Evolutionary conservation across 2,113 vertebrate genomes (phyloP), one percentile per base, ranked within the genome.

Genomic region (Oophaga pumilio): DNA sequence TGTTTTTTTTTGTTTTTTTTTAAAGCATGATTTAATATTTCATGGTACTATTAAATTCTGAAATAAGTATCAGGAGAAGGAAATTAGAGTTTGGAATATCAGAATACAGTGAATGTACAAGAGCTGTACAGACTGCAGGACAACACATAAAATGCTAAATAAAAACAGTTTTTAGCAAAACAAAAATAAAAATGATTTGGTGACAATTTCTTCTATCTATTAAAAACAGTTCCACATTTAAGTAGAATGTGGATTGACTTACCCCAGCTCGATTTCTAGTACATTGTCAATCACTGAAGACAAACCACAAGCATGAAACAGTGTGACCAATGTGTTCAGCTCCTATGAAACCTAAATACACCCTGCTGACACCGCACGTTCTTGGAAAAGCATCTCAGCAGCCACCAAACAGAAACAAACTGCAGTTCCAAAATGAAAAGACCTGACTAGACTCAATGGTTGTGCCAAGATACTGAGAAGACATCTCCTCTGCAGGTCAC

Each of bases 241-340:
- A 22, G 17, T 52, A 76, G 43, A 10, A 7, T 20, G 33, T 22
- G 20, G 28, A 6, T 18, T 52, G 18, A 76, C 74, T 50, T n/a
- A 52, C 8, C 43, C 52, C 11, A 52, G 22, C 33, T 76, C 33
- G 52, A 52, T 76, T 76, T 76, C 74, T n/a, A n/a, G 43, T n/a
- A n/a, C 74, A 76, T 9, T 52, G 74, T 76, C 49, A 76, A 17
- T 76, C 9, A n/a, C 17, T 20, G 18, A 43, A 73, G 33, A 52
- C 24, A 18, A 79, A 79, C 77, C 77, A 56, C 77, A 59, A 59
- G 77, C 53, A 79, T 59, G 52, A 59, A 79, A 79, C 77, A 26
- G 77, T 79, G 52, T 59, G 50, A 59, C 77, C 77, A 59, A 79
- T 57, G 53, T 57, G 53, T 56, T 79, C 52, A 26, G 53, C 57